These are phyloP conservation scores for Pelagia noctiluca DNA, from an alignment of 30 jellyfish, hydroid and myxozoan genomes.

Conservation along the genomic window DNA sequence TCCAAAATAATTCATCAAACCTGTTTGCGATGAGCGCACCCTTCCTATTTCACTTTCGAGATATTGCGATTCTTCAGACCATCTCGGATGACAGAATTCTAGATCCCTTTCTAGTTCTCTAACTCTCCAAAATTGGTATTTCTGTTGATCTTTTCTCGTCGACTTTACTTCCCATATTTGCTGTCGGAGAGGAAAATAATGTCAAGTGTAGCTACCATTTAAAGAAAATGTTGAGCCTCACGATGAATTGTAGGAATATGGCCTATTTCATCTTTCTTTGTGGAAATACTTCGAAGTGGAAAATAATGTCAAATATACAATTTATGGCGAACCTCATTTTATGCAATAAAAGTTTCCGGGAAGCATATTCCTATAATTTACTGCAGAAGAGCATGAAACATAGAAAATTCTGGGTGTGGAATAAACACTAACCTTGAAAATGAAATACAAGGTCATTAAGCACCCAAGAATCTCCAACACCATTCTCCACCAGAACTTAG, in stretches of 20 bases:
- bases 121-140: constrained; percentile 72
- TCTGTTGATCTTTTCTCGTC: constrained; percentile 51
- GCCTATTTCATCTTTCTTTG: too few species aligned
- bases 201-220: too few species aligned
- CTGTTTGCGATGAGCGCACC: constrained; percentile 46
- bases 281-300: too few species aligned
- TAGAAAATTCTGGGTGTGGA: too few species aligned
- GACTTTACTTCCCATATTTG: constrained; percentile 91
- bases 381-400: too few species aligned
- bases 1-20: constrained; percentile 16
- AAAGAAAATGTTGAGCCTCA: not conserved
- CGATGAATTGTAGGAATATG: too few species aligned
- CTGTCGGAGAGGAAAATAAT: too few species aligned
- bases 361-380: too few species aligned
- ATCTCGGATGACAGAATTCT: constrained; percentile 90
- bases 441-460: constrained; percentile 81
- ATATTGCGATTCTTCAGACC: constrained; percentile 95
- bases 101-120: constrained; percentile 86
- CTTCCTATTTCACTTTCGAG: constrained; percentile 75
- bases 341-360: too few species aligned
- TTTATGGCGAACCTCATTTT: too few species aligned
- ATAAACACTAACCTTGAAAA: constrained; percentile 62
- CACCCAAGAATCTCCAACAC: constrained; percentile 87
- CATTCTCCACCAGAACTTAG: constrained; percentile 84
- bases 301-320: too few species aligned